phyloP scores from a whole-genome alignment of 2,113 vertebrate species.

The Centropus unirufus region DNA sequence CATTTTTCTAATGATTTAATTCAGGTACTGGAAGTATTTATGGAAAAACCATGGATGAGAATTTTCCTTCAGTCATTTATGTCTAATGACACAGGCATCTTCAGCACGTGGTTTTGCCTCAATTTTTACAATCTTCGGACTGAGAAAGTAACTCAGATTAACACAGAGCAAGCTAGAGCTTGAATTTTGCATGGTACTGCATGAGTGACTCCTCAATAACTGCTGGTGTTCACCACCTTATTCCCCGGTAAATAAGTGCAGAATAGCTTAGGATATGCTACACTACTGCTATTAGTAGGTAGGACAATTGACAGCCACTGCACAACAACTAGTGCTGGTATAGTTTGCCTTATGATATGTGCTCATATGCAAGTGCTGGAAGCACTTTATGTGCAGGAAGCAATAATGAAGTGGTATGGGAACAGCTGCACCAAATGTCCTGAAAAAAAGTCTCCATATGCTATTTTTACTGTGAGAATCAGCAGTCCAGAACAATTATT shows the following conservation, averaged over 20 bases:
- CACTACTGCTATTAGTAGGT: neutral
- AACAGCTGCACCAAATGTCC: conserved; percentile 23
- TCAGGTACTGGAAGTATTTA: neutral
- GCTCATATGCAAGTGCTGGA: neutral
- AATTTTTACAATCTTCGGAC: neutral
- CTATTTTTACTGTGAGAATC: conserved; percentile 25
- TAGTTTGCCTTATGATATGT: neutral
- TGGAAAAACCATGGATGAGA: neutral
- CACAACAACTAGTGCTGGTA: neutral
- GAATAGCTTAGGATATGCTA: neutral
- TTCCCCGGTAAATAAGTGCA: neutral
- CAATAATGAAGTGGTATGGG: neutral
- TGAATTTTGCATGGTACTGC: neutral
- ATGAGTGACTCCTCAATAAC: neutral
- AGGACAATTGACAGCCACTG: neutral
- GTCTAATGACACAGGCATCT: neutral
- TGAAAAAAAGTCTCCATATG: conserved; percentile 16
- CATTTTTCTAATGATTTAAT: neutral
- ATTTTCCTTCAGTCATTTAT: neutral
- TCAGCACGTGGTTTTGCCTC: neutral
- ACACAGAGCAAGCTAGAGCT: neutral
- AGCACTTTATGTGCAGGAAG: neutral
- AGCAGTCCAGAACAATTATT: conserved; percentile 38
- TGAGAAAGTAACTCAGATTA: neutral
- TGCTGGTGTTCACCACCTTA: neutral